phyloP scores from a whole-genome alignment of 2,113 vertebrate genomes.

The Larimichthys crocea region DNA sequence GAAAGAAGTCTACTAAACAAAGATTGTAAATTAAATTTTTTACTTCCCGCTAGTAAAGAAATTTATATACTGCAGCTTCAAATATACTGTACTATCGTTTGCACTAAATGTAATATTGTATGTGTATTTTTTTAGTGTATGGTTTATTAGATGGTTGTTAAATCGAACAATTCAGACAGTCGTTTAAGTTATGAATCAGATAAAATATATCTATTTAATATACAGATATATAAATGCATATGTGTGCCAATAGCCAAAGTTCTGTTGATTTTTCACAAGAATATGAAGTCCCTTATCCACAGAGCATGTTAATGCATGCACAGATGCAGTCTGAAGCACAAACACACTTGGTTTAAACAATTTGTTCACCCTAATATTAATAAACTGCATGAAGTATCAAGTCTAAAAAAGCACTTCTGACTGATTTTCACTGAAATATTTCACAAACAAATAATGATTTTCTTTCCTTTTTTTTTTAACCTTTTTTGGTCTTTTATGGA shows the following conservation, averaged over 20 bases:
- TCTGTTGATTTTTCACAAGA: too few relatives aligned
- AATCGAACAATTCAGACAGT: slow-evolving; percentile 13
- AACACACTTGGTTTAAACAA: too few relatives aligned
- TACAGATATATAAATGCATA: background rate
- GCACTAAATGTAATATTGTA: background rate
- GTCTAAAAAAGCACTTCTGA: background rate
- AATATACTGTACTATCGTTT: slow-evolving; percentile 32
- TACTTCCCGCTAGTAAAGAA: slow-evolving; percentile 57
- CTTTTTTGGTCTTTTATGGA: background rate
- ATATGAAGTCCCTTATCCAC: too few relatives aligned
- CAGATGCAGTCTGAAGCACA: too few relatives aligned
- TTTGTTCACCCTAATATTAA: background rate
- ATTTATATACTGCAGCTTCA: slow-evolving; percentile 67
- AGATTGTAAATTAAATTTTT: slow-evolving; percentile 76
- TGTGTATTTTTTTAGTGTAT: slow-evolving; percentile 16
- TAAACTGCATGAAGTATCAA: background rate
- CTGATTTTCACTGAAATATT: slow-evolving; percentile 1
- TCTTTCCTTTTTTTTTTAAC: too few relatives aligned
- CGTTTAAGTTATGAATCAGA: background rate
- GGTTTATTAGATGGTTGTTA: slow-evolving; percentile 13
- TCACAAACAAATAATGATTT: too few relatives aligned
- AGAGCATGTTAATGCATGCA: too few relatives aligned
- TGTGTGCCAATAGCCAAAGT: too few relatives aligned
- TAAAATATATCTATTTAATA: too few relatives aligned
- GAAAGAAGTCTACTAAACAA: slow-evolving; percentile 66